phyloP scores from a whole-genome alignment of 2,797 vertebrate species.

The Sebastes variabilis region DNA sequence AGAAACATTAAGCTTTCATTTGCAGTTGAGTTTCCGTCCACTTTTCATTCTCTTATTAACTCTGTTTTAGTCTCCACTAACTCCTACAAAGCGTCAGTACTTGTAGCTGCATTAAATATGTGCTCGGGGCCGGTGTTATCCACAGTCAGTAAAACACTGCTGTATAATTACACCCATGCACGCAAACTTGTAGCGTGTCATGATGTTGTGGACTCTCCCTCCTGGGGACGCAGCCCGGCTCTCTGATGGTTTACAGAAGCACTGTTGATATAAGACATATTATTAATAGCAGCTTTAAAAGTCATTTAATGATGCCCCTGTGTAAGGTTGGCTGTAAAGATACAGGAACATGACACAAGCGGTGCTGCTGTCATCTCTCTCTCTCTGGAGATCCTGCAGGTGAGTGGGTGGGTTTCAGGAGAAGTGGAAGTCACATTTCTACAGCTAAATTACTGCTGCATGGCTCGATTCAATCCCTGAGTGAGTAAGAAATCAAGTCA shows the following conservation, averaged over 20 bases:
- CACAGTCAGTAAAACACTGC: slow-evolving; percentile 23
- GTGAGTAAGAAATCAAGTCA: background rate
- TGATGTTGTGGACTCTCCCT: slow-evolving; percentile 18
- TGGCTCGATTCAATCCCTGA: background rate
- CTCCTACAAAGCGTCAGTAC: background rate
- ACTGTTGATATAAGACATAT: background rate
- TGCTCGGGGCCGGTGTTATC: slow-evolving; percentile 32
- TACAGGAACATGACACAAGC: background rate
- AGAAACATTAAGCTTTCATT: background rate
- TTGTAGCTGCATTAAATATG: slow-evolving; percentile 3
- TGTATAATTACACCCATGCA: slow-evolving; percentile 60
- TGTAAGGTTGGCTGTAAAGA: background rate
- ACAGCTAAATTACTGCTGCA: slow-evolving; percentile 1
- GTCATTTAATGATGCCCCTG: background rate
- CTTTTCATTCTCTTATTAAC: background rate
- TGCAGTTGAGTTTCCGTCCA: background rate
- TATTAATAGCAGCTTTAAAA: background rate
- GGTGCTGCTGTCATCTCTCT: slow-evolving; percentile 1
- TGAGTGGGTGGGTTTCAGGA: slow-evolving; percentile 23
- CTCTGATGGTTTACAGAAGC: slow-evolving; percentile 21
- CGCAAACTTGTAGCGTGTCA: slow-evolving; percentile 28
- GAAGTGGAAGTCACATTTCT: background rate
- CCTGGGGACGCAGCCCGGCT: slow-evolving; percentile 3
- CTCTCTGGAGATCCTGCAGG: slow-evolving; percentile 9
- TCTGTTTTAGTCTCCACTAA: background rate